A percentile compares a stretch with the other conserved stretches of the same genome.
Evolutionary conservation across 2,888 invertebrate genomes (phyloP).

Genomic region (Dimorphilus gyrociliatus): DNA sequence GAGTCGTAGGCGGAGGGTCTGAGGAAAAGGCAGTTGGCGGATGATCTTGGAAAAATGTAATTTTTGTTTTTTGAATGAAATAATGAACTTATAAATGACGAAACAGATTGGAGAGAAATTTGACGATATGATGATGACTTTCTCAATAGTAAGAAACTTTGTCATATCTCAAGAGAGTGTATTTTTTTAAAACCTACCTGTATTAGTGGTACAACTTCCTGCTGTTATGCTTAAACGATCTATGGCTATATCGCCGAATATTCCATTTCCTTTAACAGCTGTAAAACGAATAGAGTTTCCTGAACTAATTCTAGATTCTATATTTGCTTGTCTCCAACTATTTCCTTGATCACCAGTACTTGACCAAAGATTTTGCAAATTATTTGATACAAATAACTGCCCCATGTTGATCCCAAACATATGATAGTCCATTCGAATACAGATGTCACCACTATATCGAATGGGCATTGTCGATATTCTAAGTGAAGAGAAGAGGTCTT

Average conservation of each 20-base stretch:
- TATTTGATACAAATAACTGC: background rate
- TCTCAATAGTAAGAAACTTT: no score
- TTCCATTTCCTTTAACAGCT: constrained; percentile 16
- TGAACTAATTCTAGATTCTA: constrained; percentile 16
- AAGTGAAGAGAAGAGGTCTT: constrained; percentile 14
- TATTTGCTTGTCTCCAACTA: constrained; percentile 21
- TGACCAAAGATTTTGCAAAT: constrained; percentile 13
- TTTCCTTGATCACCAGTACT: constrained; percentile 19
- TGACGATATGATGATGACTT: no score
- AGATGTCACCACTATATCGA: background rate
- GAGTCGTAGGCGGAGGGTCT: no score
- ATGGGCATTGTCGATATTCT: constrained; percentile 1
- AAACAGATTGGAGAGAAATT: no score
- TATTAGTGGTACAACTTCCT: no score
- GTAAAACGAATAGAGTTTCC: constrained; percentile 14
- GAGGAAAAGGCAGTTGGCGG: no score
- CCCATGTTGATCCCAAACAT: constrained; percentile 2
- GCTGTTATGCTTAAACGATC: constrained; percentile 19
- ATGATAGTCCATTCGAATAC: constrained; percentile 2
- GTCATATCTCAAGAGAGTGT: no score
- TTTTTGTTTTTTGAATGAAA: no score
- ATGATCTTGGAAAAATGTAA: no score
- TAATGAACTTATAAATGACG: no score
- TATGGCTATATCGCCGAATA: constrained; percentile 27
- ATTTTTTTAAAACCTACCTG: no score